phyloP scores from a whole-genome alignment of 2,888 invertebrate species.

The Amiota communis region DNA sequence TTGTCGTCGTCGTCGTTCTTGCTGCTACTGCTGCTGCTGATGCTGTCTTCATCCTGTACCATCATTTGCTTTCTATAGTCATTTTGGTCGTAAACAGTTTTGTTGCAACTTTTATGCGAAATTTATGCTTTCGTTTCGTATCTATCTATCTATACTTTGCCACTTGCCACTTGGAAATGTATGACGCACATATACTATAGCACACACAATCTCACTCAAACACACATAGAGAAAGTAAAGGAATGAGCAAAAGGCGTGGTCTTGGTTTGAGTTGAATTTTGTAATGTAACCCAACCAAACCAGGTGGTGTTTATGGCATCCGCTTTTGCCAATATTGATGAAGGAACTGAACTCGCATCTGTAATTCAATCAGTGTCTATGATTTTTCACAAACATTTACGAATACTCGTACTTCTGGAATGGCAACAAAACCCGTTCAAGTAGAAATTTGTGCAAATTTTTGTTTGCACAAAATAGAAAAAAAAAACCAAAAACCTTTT shows the following conservation, averaged over 20 bases:
- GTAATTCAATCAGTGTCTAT: constrained; percentile 68
- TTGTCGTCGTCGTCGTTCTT: not conserved
- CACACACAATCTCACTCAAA: constrained; percentile 30
- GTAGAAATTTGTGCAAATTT: constrained; percentile 54
- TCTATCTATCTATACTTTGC: constrained; percentile 38
- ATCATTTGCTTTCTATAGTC: not conserved
- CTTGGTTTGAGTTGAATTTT: constrained; percentile 28
- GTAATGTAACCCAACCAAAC: constrained; percentile 52
- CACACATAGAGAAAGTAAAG: constrained; percentile 44
- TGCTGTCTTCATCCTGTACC: not conserved
- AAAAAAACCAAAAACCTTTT: no score
- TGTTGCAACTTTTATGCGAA: constrained; percentile 67
- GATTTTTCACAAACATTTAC: constrained; percentile 54
- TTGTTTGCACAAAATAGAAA: constrained; percentile 14
- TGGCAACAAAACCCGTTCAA: constrained; percentile 52
- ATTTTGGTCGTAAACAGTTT: constrained; percentile 62
- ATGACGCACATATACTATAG: not conserved
- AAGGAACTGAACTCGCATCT: constrained; percentile 67
- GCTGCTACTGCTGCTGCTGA: not conserved
- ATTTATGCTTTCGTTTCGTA: constrained; percentile 62
- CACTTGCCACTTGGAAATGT: constrained; percentile 54
- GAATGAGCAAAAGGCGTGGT: constrained; percentile 50
- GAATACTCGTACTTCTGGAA: constrained; percentile 31
- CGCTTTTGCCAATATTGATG: constrained; percentile 67
- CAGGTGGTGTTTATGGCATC: constrained; percentile 70